Evolutionary conservation across 2,888 invertebrate genomes (phyloP).

Genomic region (Taenaris catops): DNA sequence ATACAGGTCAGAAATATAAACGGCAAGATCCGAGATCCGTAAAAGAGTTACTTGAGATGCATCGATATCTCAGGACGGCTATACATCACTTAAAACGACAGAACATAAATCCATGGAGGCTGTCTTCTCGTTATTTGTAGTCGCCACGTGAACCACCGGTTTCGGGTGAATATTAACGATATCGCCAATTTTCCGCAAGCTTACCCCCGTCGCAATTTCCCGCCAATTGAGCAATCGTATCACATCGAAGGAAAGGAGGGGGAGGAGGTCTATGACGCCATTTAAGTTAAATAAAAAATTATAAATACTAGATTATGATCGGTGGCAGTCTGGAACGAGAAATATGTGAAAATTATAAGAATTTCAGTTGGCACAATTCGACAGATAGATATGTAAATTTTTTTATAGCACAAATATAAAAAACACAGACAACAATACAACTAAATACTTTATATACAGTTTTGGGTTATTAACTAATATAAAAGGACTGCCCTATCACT

Average conservation of each 20-base stretch:
- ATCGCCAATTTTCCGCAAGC: constrained; percentile 78
- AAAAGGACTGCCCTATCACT: too few species aligned
- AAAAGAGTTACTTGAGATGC: constrained; percentile 56
- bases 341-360: too few species aligned
- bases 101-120: constrained; percentile 71
- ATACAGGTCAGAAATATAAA: too few species aligned
- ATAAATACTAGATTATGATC: constrained; percentile 15
- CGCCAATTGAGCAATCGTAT: constrained; percentile 78
- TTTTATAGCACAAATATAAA: too few species aligned
- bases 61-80: constrained; percentile 48
- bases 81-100: constrained; percentile 76
- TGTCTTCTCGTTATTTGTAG: constrained; percentile 75
- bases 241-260: too few species aligned
- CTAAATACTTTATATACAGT: too few species aligned
- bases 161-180: constrained; percentile 80
- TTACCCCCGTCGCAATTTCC: constrained; percentile 76
- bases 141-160: constrained; percentile 73
- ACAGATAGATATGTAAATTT: too few species aligned
- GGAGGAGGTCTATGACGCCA: constrained; percentile 38
- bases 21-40: constrained; percentile 34
- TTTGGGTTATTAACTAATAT: too few species aligned
- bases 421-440: too few species aligned
- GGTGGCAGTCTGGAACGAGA: constrained; percentile 6
- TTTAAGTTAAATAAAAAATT: constrained; percentile 26
- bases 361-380: too few species aligned